phyloP scores from a whole-genome alignment of 2,797 vertebrate species.

The Liparis tanakae region DNA sequence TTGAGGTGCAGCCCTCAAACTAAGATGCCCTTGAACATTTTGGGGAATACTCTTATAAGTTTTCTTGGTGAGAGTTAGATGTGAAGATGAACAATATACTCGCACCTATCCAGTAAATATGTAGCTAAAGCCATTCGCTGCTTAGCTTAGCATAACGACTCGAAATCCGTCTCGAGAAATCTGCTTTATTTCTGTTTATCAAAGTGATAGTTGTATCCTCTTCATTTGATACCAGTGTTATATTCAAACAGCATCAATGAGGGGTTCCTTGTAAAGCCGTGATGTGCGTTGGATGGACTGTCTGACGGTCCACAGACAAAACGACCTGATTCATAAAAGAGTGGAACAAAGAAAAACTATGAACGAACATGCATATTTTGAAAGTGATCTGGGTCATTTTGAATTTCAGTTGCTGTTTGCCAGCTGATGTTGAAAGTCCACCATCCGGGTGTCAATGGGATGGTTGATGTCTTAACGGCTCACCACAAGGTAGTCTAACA shows the following conservation, averaged over 20 bases:
- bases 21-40: too few relatives aligned
- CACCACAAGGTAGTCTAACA: background rate
- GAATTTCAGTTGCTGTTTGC: background rate
- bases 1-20: too few relatives aligned
- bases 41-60: background rate
- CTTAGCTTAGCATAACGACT: slow-evolving; percentile 6
- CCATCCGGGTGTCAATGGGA: background rate
- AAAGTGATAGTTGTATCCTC: slow-evolving; percentile 1
- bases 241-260: background rate
- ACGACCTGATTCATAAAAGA: background rate
- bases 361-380: background rate
- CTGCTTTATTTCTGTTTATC: background rate
- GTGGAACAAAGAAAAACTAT: too few relatives aligned
- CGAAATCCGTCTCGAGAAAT: background rate
- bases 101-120: background rate
- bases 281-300: background rate
- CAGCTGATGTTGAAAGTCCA: background rate
- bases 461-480: slow-evolving; percentile 1
- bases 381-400: background rate
- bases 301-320: background rate
- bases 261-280: background rate
- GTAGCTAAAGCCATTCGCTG: background rate
- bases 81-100: background rate
- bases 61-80: background rate
- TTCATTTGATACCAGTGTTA: background rate